Evolutionary conservation across 1,140 invertebrate species (phyloP).

Genomic region (Nasonia giraulti): DNA sequence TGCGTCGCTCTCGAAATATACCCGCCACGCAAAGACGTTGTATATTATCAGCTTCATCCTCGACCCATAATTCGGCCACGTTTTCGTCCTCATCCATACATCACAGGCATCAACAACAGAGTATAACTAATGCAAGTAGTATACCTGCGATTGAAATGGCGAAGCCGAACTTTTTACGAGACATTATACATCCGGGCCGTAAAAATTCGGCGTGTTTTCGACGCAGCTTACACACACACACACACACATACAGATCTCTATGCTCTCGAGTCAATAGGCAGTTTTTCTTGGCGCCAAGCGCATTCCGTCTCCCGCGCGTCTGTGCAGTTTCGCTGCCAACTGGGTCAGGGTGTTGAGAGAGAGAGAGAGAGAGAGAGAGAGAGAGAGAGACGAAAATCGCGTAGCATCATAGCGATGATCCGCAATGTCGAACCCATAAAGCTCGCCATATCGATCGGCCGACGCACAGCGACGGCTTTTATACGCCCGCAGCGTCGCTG

Average conservation of each 20-base stretch:
- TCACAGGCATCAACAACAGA: background rate
- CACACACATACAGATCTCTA: background rate
- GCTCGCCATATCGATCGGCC: background rate
- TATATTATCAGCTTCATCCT: background rate
- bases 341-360: slow-evolving; percentile 56
- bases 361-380: too few species aligned
- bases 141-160: background rate
- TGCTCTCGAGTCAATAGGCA: background rate
- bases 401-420: background rate
- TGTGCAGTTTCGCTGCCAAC: slow-evolving; percentile 50
- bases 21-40: background rate
- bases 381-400: background rate
- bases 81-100: background rate
- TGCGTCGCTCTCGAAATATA: background rate
- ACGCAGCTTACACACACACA: background rate
- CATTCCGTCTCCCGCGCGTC: slow-evolving; percentile 33
- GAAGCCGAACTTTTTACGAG: slow-evolving; percentile 16
- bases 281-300: slow-evolving; percentile 40
- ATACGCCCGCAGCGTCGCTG: background rate
- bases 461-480: background rate
- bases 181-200: background rate
- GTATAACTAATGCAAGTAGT: background rate
- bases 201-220: slow-evolving; percentile 18
- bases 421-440: slow-evolving; percentile 3
- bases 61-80: background rate